Conservation (phyloP, 1,140 invertebrate species). For the Drosophila subpulchrella region DNA sequence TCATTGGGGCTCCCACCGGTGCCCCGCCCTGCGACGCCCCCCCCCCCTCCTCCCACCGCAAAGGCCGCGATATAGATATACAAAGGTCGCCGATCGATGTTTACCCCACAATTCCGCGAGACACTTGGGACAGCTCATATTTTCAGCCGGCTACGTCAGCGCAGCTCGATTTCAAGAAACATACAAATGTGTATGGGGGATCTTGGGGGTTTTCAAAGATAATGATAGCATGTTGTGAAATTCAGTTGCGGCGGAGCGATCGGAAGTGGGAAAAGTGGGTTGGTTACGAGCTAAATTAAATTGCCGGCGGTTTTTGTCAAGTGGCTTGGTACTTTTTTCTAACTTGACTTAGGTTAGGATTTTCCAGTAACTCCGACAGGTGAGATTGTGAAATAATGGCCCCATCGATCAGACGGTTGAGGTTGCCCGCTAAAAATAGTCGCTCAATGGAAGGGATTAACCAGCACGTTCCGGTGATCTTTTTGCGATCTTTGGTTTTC, state of each 20-base stretch:
- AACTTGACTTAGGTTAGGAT: conserved; percentile 62
- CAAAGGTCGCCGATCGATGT: conserved; percentile 32
- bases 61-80: neutral
- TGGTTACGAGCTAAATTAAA: conserved; percentile 8
- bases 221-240: conserved; percentile 28
- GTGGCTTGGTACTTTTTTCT: conserved; percentile 27
- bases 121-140: conserved; percentile 11
- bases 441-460: neutral
- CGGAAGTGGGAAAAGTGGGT: neutral
- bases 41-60: neutral
- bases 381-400: conserved; percentile 4
- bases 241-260: neutral
- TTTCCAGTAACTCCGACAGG: conserved; percentile 11
- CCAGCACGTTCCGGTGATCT: conserved; percentile 2
- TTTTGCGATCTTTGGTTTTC: neutral
- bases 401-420: too few relatives aligned
- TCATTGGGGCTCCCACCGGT: conserved; percentile 29
- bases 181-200: neutral
- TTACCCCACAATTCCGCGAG: conserved; percentile 17
- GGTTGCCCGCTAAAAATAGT: conserved; percentile 15
- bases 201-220: conserved; percentile 40
- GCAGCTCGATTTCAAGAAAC: conserved; percentile 1
- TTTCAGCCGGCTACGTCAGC: conserved; percentile 12
- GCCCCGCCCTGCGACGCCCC: neutral
- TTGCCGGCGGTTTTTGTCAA: conserved; percentile 12